Percentiles rank a stretch among this genome's conserved stretches.
phyloP scores from a whole-genome alignment of 2,888 invertebrate genomes.

The Catocala fraxini region DNA sequence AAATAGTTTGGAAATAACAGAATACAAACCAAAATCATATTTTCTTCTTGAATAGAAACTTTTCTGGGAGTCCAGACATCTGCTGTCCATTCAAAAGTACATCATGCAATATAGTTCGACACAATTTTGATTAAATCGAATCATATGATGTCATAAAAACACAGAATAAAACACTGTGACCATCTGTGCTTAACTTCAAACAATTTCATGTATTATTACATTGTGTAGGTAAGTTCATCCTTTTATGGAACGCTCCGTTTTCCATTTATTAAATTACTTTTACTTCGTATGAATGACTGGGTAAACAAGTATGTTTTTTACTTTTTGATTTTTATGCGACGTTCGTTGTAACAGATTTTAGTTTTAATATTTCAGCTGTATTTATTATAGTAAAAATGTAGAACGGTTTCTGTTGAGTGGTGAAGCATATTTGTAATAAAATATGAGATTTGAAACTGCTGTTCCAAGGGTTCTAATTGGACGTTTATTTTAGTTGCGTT shows the following conservation, averaged over 20 bases:
- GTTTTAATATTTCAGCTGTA: slow-evolving; percentile 31
- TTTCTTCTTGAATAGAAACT: slow-evolving; percentile 17
- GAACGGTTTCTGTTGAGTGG: not conserved
- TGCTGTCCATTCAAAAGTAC: slow-evolving; percentile 23
- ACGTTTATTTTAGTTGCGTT: slow-evolving; percentile 27
- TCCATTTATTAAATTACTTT: slow-evolving; percentile 74
- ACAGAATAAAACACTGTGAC: slow-evolving; percentile 25
- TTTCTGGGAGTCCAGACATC: slow-evolving; percentile 22
- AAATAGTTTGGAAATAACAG: slow-evolving; percentile 39
- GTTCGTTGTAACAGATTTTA: slow-evolving; percentile 24
- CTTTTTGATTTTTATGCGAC: slow-evolving; percentile 35
- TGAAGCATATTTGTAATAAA: slow-evolving; percentile 28
- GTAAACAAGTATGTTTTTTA: slow-evolving; percentile 55
- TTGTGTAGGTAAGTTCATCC: slow-evolving; percentile 42
- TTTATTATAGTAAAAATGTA: slow-evolving; percentile 3
- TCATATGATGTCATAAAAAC: slow-evolving; percentile 17
- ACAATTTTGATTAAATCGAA: slow-evolving; percentile 37
- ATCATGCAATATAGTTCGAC: slow-evolving; percentile 21
- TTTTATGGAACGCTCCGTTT: slow-evolving; percentile 47
- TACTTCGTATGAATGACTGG: slow-evolving; percentile 58
- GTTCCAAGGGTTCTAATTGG: slow-evolving; percentile 11
- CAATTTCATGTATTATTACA: slow-evolving; percentile 40
- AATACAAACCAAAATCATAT: slow-evolving; percentile 21
- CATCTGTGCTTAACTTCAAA: slow-evolving; percentile 33
- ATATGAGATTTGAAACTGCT: slow-evolving; percentile 25